phyloP scores from a whole-genome alignment of 2,113 vertebrate genomes.

The Sterrhoptilus dennistouni region DNA sequence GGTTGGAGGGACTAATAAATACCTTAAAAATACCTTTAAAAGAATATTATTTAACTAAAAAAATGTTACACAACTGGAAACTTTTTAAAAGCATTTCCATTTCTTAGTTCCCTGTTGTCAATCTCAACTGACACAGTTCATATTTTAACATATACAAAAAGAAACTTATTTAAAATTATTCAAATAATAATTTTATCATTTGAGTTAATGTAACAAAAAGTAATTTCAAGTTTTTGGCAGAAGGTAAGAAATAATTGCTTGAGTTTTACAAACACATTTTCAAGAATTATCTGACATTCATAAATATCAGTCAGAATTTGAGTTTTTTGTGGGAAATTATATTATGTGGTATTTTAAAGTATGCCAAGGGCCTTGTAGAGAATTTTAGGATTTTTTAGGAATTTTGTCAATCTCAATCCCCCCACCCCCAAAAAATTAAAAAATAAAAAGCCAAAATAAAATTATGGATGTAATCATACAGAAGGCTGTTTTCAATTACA shows the following conservation, averaged over 20 bases:
- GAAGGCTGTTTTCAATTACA: background rate
- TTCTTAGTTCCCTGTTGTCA: background rate
- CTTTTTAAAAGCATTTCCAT: background rate
- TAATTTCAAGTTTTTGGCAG: background rate
- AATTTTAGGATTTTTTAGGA: background rate
- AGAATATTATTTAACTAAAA: background rate
- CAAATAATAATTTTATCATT: background rate
- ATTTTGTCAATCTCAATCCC: background rate
- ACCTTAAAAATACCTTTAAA: background rate
- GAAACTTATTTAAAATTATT: background rate
- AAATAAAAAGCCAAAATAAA: background rate
- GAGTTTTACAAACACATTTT: background rate
- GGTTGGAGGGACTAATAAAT: background rate
- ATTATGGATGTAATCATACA: background rate
- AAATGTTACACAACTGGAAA: background rate
- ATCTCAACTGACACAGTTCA: background rate
- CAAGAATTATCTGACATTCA: background rate
- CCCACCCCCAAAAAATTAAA: accelerated
- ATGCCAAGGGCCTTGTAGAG: background rate
- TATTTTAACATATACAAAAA: background rate
- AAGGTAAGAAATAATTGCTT: background rate
- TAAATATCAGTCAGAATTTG: background rate
- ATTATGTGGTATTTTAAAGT: background rate
- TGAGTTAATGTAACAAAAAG: background rate
- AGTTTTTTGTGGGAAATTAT: background rate